Conservation (phyloP, 2,888 invertebrate genomes). For the Graphium colonna region DNA sequence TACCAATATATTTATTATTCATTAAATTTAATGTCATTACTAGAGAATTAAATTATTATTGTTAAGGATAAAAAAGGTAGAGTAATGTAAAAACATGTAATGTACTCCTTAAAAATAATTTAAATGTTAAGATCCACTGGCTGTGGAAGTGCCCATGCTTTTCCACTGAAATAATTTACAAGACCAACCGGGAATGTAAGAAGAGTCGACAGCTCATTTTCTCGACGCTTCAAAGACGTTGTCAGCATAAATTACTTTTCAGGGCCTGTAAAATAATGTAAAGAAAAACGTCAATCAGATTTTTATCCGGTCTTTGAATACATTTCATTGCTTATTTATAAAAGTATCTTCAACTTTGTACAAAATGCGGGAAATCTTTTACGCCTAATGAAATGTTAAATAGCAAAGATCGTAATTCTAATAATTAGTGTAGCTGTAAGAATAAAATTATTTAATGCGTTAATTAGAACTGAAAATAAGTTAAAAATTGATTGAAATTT, state of each 20-base stretch:
- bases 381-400: background rate
- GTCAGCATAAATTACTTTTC: conserved; percentile 13
- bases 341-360: background rate
- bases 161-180: conserved; percentile 11
- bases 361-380: background rate
- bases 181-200: conserved; percentile 13
- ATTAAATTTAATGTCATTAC: too few relatives aligned
- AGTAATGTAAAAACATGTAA: too few relatives aligned
- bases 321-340: background rate
- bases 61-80: too few relatives aligned
- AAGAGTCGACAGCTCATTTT: conserved; percentile 10
- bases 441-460: too few relatives aligned
- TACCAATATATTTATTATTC: too few relatives aligned
- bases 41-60: too few relatives aligned
- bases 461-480: too few relatives aligned
- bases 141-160: background rate
- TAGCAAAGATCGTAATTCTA: background rate
- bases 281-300: conserved; percentile 7
- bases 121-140: too few relatives aligned
- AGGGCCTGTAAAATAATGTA: conserved; percentile 4
- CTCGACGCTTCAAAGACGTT: conserved; percentile 16
- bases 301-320: conserved; percentile 4
- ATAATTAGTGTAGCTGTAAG: too few relatives aligned
- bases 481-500: too few relatives aligned
- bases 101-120: too few relatives aligned